A percentile compares a stretch with the other conserved stretches of the same genome.
phyloP scores from a whole-genome alignment of 2,797 vertebrate genomes.

The Pteronotus mesoamericanus region DNA sequence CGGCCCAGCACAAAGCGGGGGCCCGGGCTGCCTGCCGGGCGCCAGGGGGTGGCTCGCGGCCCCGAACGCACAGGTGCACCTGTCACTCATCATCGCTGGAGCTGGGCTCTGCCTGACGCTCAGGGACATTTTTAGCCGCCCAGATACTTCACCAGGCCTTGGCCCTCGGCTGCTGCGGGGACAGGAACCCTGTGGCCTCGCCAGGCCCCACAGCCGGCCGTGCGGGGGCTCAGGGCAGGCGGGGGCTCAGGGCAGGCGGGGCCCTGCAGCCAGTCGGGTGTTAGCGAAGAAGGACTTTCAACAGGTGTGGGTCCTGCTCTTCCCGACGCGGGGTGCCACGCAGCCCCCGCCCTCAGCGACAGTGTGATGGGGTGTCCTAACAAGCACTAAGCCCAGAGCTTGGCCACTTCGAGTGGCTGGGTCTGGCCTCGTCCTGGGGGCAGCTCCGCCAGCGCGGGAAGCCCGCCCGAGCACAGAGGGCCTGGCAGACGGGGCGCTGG shows the following conservation, averaged over 20 bases:
- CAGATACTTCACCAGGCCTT: neutral
- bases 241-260: neutral
- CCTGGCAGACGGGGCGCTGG: neutral
- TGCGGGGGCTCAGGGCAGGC: neutral
- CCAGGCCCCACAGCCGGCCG: neutral
- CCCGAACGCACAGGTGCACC: neutral
- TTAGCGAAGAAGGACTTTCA: neutral
- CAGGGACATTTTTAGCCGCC: neutral
- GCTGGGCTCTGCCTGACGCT: neutral
- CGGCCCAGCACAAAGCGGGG: neutral
- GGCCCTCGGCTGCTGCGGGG: neutral
- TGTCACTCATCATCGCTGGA: neutral
- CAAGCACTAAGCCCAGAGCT: fast-evolving
- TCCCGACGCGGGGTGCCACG: neutral
- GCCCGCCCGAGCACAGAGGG: neutral
- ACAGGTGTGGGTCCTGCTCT: neutral
- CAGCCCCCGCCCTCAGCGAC: neutral
- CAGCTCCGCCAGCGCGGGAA: neutral
- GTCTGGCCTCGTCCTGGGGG: neutral
- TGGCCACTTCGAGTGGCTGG: no score
- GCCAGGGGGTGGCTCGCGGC: neutral
- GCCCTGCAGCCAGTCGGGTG: neutral
- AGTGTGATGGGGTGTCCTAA: fast-evolving
- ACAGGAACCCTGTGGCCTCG: neutral
- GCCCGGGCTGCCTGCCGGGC: neutral